Percentiles rank a stretch among this genome's conserved stretches.
Conservation (phyloP, 2,888 invertebrate genomes). For the Macaria liturata region DNA sequence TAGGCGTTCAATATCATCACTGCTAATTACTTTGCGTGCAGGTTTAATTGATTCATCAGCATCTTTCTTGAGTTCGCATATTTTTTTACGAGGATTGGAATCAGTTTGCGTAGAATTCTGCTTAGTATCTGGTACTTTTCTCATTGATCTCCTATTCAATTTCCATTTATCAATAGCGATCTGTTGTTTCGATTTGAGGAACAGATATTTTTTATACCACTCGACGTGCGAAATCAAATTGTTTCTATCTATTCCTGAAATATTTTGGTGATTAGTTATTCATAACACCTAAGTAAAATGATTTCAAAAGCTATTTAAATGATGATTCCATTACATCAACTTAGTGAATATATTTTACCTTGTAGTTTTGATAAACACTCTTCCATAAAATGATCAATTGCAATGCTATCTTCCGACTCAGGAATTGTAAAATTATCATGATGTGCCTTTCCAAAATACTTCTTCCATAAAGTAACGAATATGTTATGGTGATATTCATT, state of each 20-base stretch:
- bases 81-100: conserved; percentile 1
- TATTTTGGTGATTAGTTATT: background rate
- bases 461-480: conserved; percentile 73
- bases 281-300: background rate
- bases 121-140: conserved; percentile 33
- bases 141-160: conserved; percentile 50
- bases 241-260: conserved; percentile 14
- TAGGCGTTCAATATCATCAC: conserved; percentile 20
- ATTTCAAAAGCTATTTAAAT: too few species aligned
- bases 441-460: conserved; percentile 43
- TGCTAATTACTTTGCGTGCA: conserved; percentile 1
- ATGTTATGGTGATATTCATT: conserved; percentile 79
- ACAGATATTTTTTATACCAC: conserved; percentile 65
- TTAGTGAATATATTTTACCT: conserved; percentile 40
- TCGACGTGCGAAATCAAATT: conserved; percentile 45
- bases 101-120: background rate
- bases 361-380: conserved; percentile 53
- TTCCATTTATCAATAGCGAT: conserved; percentile 67
- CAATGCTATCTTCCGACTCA: conserved; percentile 8
- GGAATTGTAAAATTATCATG: background rate
- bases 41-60: conserved; percentile 1
- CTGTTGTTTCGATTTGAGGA: conserved; percentile 60
- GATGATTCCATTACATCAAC: too few species aligned
- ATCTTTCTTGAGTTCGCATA: too few species aligned
- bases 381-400: conserved; percentile 42